Percentiles rank a stretch among this genome's conserved stretches.
Conservation (phyloP, 2,113 vertebrate species). For the Madoqua kirkii region DNA sequence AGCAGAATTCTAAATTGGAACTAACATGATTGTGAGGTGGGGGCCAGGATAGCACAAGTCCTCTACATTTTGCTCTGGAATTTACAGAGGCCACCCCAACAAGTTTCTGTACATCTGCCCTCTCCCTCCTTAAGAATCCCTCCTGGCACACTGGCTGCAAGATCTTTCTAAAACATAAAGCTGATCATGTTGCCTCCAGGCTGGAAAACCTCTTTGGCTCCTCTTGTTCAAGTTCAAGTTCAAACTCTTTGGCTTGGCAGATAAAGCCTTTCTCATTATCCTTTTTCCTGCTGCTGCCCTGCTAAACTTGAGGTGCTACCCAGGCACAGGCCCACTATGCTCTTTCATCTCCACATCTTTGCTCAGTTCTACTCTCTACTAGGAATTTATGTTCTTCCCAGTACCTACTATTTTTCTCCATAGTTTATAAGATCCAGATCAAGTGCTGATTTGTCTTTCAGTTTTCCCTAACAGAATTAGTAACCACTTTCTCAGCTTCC, state of each 20-base stretch:
- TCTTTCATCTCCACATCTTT: neutral
- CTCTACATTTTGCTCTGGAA: neutral
- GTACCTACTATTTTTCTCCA: neutral
- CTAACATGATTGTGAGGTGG: neutral
- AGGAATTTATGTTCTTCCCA: neutral
- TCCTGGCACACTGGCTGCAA: neutral
- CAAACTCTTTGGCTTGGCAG: slow-evolving; percentile 22
- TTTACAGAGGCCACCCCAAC: neutral
- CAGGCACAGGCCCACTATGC: neutral
- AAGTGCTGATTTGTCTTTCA: neutral
- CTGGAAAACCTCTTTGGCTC: neutral
- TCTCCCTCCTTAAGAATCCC: neutral
- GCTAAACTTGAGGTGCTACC: neutral
- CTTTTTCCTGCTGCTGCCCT: neutral
- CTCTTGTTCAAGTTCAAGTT: slow-evolving; percentile 2
- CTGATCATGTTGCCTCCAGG: neutral
- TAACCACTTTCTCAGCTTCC: neutral
- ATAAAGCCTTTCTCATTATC: neutral
- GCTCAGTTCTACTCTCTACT: neutral
- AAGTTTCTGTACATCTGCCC: neutral
- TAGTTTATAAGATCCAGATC: neutral
- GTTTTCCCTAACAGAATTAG: neutral
- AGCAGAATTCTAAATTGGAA: neutral
- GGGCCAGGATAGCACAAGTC: neutral
- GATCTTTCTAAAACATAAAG: slow-evolving; percentile 12